Evolutionary conservation across 2,797 vertebrate species (phyloP).

Genomic region (Sylvia borin): DNA sequence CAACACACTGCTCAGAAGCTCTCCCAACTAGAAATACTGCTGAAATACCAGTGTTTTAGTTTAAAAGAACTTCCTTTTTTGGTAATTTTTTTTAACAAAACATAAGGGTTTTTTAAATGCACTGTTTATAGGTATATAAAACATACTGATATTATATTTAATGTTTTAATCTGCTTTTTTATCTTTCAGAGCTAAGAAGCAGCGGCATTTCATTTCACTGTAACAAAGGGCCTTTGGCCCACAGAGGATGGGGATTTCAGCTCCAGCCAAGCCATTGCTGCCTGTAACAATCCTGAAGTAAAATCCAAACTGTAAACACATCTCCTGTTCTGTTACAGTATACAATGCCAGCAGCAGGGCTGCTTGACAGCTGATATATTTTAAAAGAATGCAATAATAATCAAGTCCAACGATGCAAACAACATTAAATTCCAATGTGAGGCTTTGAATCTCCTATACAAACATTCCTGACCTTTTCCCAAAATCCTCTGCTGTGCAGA

Average conservation of each 20-base stretch:
- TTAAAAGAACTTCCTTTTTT: neutral
- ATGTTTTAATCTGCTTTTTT: neutral
- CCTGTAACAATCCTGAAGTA: neutral
- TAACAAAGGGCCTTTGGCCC: neutral
- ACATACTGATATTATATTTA: neutral
- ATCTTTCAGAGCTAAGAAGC: neutral
- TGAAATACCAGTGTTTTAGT: neutral
- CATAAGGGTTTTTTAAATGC: accelerated
- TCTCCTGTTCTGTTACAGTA: neutral
- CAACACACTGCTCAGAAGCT: neutral
- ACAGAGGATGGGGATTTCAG: neutral
- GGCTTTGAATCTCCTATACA: neutral
- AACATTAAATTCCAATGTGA: neutral
- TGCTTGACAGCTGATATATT: neutral
- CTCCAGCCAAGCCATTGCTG: neutral
- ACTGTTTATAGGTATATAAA: neutral
- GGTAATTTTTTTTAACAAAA: neutral
- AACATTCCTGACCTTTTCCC: neutral
- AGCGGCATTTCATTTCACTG: neutral
- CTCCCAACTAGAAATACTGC: neutral
- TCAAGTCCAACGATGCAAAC: neutral
- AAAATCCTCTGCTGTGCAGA: neutral
- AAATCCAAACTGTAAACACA: neutral
- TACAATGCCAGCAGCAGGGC: neutral
- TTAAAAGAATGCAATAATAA: constrained; percentile 8